These are phyloP conservation scores for Eulithis prunata DNA, from an alignment of 2,888 invertebrate genomes.

Conservation along the genomic window DNA sequence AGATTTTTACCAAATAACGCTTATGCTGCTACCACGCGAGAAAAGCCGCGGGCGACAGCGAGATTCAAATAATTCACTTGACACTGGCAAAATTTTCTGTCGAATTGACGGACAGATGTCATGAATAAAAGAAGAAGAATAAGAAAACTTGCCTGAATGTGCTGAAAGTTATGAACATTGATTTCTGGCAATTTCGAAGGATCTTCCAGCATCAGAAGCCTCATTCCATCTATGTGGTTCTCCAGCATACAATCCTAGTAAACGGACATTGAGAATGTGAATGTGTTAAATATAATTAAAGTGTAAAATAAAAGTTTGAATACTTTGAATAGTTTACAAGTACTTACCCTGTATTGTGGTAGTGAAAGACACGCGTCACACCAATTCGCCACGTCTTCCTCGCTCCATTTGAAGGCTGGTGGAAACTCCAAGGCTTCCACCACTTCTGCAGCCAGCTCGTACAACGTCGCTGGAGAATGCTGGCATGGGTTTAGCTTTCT, in stretches of 20 bases:
- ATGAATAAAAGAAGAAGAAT: too few species aligned
- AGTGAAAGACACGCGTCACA: constrained; percentile 67
- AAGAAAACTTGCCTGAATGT: constrained; percentile 66
- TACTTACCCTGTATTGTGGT: constrained; percentile 82
- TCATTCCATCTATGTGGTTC: constrained; percentile 74
- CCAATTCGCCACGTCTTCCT: constrained; percentile 76
- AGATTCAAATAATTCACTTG: too few species aligned
- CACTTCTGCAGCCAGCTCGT: constrained; percentile 68
- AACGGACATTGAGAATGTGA: not conserved
- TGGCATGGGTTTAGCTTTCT: constrained; percentile 63
- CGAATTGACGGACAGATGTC: too few species aligned
- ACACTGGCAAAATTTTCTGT: too few species aligned
- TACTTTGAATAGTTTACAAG: not conserved
- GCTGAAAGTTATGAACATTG: constrained; percentile 73
- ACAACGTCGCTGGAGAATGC: constrained; percentile 62
- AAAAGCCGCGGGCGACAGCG: too few species aligned
- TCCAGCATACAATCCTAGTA: constrained; percentile 69
- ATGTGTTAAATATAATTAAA: too few species aligned
- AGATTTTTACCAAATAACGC: too few species aligned
- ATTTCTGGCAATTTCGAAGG: constrained; percentile 72
- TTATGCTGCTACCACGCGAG: too few species aligned
- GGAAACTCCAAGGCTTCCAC: constrained; percentile 72
- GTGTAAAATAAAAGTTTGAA: too few species aligned
- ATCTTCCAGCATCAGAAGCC: constrained; percentile 75
- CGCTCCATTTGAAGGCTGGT: constrained; percentile 74